Percentiles rank a stretch among this genome's conserved stretches.
Evolutionary conservation across 2,888 invertebrate genomes (phyloP).

Genomic region (Eupithecia vulgata): DNA sequence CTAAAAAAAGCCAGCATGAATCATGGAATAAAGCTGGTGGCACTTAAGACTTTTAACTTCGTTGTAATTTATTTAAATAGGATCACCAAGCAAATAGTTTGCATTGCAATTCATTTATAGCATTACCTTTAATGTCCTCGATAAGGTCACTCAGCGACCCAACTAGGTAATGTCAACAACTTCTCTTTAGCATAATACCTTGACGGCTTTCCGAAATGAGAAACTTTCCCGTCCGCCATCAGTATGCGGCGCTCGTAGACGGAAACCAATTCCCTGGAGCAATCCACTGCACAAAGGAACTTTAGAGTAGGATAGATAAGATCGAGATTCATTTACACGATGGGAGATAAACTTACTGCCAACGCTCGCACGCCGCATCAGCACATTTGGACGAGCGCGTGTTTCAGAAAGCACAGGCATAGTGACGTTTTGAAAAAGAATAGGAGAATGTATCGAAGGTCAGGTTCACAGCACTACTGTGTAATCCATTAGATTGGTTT

Average conservation of each 20-base stretch:
- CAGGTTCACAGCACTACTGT: constrained; percentile 70
- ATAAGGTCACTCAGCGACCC: constrained; percentile 55
- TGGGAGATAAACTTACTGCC: constrained; percentile 72
- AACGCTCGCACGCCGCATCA: constrained; percentile 64
- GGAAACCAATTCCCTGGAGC: constrained; percentile 54
- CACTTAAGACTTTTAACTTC: constrained; percentile 4
- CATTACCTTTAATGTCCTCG: constrained; percentile 48
- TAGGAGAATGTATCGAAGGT: constrained; percentile 56
- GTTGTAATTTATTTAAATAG: constrained; percentile 40
- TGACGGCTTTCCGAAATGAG: constrained; percentile 54
- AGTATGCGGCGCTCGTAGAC: constrained; percentile 55
- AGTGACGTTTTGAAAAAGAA: constrained; percentile 48
- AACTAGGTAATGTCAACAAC: constrained; percentile 58
- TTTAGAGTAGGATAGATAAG: constrained; percentile 48
- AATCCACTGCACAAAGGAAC: constrained; percentile 43
- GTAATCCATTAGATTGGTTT: constrained; percentile 65
- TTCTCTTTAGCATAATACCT: constrained; percentile 54
- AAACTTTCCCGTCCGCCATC: constrained; percentile 59
- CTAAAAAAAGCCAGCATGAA: constrained; percentile 24
- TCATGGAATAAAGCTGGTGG: constrained; percentile 20
- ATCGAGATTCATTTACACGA: constrained; percentile 53
- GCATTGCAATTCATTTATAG: constrained; percentile 45
- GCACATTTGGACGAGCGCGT: constrained; percentile 68
- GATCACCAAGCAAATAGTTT: constrained; percentile 43
- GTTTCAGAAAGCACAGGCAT: constrained; percentile 76